Evolutionary conservation across 2,888 invertebrate genomes (phyloP), one percentile per base, ranked within the genome.

Genomic region (Hemaris fuciformis): DNA sequence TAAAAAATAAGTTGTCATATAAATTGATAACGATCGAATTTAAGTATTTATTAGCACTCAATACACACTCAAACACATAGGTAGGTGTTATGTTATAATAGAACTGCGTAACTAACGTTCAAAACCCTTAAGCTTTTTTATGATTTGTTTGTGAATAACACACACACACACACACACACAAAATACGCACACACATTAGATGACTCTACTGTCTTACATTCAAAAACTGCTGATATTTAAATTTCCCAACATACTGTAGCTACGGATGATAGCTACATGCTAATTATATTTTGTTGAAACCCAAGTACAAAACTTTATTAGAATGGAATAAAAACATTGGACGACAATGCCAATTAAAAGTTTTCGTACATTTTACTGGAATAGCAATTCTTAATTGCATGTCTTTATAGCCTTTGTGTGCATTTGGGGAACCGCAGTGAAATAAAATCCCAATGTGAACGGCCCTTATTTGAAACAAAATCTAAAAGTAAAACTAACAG

Each of bases 251-350:
- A 22, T 8, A 41, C 34, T 22, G 57, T 38, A 22, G 23, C 22
- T 13, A 18, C 6, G n/a, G n/a, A n/a, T n/a, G n/a, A n/a, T 38
- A 22, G 18, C 22, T n/a, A 18, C 6, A 22, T 57, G 34, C 41
- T 57, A 57, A 57, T 57, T 53, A 31, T n/a, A n/a, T 53, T 53
- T 31, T 18, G 27, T 53, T 53, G 53, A 22, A 1, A 18, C 53
- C 31, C 27, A 27, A n/a, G n/a, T n/a, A n/a, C n/a, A n/a, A 25
- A 0, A 31, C 18, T 53, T 53, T 27, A 27, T 48, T n/a, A 27
- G 53, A 18, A 8, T 53, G 10, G 15, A 48, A 48, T 31, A 53
- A 53, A 27, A 53, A 18, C 53, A 53, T 53, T 31, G 10, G 10
- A 31, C 53, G 3, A n/a, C 10, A 3, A 18, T 18, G 53, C 31